Conservation (phyloP, 2,797 vertebrate genomes). For the Myotis myotis region DNA sequence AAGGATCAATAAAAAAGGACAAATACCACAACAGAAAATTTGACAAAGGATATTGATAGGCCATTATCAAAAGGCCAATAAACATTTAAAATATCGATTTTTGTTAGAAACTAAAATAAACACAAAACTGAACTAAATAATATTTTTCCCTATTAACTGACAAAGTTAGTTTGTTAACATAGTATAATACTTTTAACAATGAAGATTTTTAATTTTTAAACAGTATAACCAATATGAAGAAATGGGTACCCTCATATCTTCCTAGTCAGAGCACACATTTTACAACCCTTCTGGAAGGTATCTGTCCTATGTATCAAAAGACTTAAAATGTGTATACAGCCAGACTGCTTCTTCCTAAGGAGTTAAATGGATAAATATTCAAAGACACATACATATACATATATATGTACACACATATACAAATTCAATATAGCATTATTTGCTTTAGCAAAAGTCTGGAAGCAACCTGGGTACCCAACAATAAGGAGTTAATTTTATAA, state of each 20-base stretch:
- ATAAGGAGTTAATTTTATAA: background rate
- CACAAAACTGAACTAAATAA: slow-evolving; percentile 33
- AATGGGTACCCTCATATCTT: background rate
- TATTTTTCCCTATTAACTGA: background rate
- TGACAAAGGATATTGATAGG: background rate
- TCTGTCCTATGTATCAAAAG: background rate
- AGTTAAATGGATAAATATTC: background rate
- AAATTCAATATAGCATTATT: background rate
- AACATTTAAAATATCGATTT: slow-evolving; percentile 22
- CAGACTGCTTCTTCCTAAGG: background rate
- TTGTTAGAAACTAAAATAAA: slow-evolving; percentile 54
- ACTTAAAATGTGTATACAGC: background rate
- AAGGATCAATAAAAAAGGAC: background rate
- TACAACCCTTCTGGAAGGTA: background rate
- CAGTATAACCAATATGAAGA: background rate
- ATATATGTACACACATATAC: background rate
- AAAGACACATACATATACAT: background rate
- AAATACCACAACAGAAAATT: slow-evolving; percentile 13
- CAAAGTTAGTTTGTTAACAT: background rate
- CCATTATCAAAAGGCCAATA: background rate
- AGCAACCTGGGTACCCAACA: background rate
- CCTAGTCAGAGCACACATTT: background rate
- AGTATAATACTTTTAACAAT: background rate
- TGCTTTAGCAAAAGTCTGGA: background rate
- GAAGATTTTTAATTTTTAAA: background rate